These are phyloP conservation scores for Zaprionus lineosus DNA, from an alignment of 2,888 invertebrate genomes.

Conservation along the genomic window DNA sequence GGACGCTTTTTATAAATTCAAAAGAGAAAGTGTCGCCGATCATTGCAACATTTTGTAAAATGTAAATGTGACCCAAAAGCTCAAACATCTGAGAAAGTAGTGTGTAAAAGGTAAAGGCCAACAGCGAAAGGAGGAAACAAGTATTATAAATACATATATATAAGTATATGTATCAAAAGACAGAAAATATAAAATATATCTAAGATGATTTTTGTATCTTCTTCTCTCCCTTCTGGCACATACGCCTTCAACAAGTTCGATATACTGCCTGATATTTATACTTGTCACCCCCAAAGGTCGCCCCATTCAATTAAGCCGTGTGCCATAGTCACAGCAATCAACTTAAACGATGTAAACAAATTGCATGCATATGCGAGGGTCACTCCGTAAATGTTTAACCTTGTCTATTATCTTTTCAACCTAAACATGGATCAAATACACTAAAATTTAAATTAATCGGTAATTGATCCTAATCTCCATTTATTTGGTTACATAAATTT, in stretches of 20 bases:
- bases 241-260: constrained; percentile 22
- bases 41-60: constrained; percentile 51
- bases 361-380: too few species aligned
- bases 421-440: too few species aligned
- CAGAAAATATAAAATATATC: too few species aligned
- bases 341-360: too few species aligned
- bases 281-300: constrained; percentile 32
- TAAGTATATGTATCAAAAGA: too few species aligned
- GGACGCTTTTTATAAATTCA: constrained; percentile 21
- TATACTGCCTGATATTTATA: constrained; percentile 19
- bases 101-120: constrained; percentile 23
- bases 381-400: too few species aligned
- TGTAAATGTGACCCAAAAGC: constrained; percentile 59
- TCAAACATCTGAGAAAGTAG: constrained; percentile 45
- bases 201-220: constrained; percentile 48
- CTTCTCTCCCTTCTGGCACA: too few species aligned
- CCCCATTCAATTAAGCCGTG: constrained; percentile 16
- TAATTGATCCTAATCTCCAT: too few species aligned
- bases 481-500: too few species aligned
- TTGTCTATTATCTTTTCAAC: too few species aligned
- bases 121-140: constrained; percentile 29
- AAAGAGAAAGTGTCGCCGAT: constrained; percentile 69
- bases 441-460: too few species aligned
- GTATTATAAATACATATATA: neutral
- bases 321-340: too few species aligned